Base-by-base conservation (phyloP, 2,888 invertebrate genomes). In the Acanthosepion esculentum region DNA sequence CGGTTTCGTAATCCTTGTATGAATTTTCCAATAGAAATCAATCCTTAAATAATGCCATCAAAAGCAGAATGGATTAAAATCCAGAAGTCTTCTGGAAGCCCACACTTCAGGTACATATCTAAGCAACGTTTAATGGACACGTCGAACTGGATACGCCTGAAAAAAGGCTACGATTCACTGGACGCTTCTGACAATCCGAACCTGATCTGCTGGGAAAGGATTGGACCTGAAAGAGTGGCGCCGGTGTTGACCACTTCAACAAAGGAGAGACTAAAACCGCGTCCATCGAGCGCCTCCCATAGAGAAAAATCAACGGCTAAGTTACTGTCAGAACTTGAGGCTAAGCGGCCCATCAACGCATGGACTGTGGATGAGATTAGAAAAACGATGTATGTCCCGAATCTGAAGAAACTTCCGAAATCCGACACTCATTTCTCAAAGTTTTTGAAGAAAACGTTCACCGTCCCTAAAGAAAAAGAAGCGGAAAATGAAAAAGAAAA, bases 111-210 rank as follows among this genome's bases (percentile, higher is more conserved):
- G 78, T n/a, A 78, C 4, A n/a, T n/a, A 78, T n/a, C n/a, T 3
- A 78, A 78, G 78, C 78, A 12, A 12, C 78, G n/a, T 78, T n/a
- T n/a, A 2, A 78, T 78, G 78, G 78, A 78, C n/a, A 78, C 78
- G 8, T 78, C 78, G 10, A 78, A 78, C 15, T 78, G 78, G 78
- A 12, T 78, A 12, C 78, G 78, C 15, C n/a, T 78, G 78, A 78
- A 78, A n/a, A 78, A 78, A n/a, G 78, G 78, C n/a, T 78, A 78
- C n/a, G 78, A 78, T n/a, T n/a, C 29, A n/a, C 78, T 78, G n/a
- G 78, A 78, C 15, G n/a, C n/a, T n/a, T n/a, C 78, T 10, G n/a
- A 12, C 78, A n/a, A n/a, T n/a, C 29, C 78, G 2, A 7, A n/a
- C 18, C 8, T 78, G 4, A 6, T n/a, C 29, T 78, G 78, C 15